These are phyloP conservation scores for Philereme transversata DNA, from an alignment of 2,888 invertebrate species.

Conservation along the genomic window DNA sequence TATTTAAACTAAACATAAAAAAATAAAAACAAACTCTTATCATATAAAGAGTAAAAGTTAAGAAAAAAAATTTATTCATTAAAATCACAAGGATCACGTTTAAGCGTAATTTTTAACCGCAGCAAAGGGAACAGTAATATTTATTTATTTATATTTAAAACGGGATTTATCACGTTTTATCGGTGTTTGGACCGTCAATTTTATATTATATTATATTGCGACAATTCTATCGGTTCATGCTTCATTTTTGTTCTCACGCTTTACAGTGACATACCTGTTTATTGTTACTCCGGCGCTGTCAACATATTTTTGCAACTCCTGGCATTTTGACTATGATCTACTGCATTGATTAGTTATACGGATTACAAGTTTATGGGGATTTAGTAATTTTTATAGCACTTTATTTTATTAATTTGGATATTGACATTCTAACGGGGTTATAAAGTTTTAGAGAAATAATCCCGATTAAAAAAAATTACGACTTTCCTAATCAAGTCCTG, in stretches of 20 bases:
- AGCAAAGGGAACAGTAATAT: no score
- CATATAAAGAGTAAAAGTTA: no score
- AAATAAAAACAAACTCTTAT: no score
- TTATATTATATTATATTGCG: no score
- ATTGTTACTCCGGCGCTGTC: slow-evolving; percentile 5
- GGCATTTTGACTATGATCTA: slow-evolving; percentile 32
- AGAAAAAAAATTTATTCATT: no score
- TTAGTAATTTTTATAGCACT: slow-evolving; percentile 26
- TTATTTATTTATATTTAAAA: no score
- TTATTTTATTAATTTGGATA: slow-evolving; percentile 20
- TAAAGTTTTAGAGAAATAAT: not conserved
- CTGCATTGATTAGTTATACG: slow-evolving; percentile 26
- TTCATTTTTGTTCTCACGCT: not conserved
- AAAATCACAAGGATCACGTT: no score
- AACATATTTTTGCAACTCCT: slow-evolving; percentile 20
- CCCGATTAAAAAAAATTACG: not conserved
- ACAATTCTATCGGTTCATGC: slow-evolving; percentile 3
- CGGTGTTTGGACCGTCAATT: no score
- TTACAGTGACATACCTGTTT: not conserved
- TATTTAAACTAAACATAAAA: no score
- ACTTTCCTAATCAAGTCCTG: no score
- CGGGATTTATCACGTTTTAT: no score
- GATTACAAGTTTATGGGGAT: slow-evolving; percentile 28
- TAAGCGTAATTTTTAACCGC: no score
- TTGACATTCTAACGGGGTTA: slow-evolving; percentile 3